Conservation (phyloP, 2,888 invertebrate species). For the Ethmia dodecea region DNA sequence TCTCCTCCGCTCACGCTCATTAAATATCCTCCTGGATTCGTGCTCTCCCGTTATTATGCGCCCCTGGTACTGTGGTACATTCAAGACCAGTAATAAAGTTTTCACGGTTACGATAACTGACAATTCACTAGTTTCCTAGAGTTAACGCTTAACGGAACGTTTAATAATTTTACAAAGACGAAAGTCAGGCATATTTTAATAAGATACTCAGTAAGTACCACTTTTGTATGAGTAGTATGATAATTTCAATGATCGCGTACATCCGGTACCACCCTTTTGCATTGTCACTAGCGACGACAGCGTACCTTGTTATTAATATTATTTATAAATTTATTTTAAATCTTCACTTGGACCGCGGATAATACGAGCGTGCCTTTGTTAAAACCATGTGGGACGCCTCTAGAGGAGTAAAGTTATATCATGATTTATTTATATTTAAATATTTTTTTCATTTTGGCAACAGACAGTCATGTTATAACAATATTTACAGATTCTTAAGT, state of each 20-base stretch:
- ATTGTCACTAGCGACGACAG: slow-evolving; percentile 41
- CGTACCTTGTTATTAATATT: slow-evolving; percentile 38
- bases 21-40: slow-evolving; percentile 50
- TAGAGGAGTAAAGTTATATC: slow-evolving; percentile 20
- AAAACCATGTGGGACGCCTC: slow-evolving; percentile 28
- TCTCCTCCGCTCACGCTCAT: slow-evolving; percentile 56
- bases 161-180: too few species aligned
- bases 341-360: slow-evolving; percentile 28
- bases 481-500: too few species aligned
- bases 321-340: slow-evolving; percentile 35
- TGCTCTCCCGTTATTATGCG: slow-evolving; percentile 36
- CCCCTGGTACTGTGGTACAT: slow-evolving; percentile 32
- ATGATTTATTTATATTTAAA: too few species aligned
- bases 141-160: too few species aligned
- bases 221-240: slow-evolving; percentile 37
- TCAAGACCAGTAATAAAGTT: slow-evolving; percentile 16
- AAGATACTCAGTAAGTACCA: background rate
- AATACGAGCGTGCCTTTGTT: slow-evolving; percentile 40
- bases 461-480: too few species aligned
- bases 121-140: too few species aligned
- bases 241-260: slow-evolving; percentile 44
- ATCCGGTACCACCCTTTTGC: slow-evolving; percentile 47
- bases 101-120: slow-evolving; percentile 11
- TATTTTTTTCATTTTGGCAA: too few species aligned
- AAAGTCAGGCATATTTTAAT: background rate